phyloP scores from a whole-genome alignment of 2,888 invertebrate genomes.

The Athalia rosae region DNA sequence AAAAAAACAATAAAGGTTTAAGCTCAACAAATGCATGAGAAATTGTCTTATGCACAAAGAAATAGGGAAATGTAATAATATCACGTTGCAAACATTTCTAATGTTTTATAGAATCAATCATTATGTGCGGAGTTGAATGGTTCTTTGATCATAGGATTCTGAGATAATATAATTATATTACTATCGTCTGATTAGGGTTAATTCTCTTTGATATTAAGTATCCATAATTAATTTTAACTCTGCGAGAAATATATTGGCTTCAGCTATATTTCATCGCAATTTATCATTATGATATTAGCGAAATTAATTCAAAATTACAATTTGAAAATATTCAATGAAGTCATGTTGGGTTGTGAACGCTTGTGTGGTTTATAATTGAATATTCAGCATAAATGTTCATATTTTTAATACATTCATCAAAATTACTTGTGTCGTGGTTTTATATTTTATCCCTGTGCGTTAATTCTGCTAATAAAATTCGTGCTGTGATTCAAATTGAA shows the following conservation, averaged over 20 bases:
- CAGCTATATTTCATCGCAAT: constrained; percentile 30
- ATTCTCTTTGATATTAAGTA: constrained; percentile 44
- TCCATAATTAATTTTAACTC: constrained; percentile 36
- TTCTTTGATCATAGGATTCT: constrained; percentile 26
- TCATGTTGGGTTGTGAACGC: constrained; percentile 40
- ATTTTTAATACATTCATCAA: constrained; percentile 41
- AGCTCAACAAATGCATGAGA: constrained; percentile 33
- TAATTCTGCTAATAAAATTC: constrained; percentile 39
- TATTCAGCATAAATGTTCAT: constrained; percentile 43
- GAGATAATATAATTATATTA: constrained; percentile 39
- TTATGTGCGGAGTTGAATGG: constrained; percentile 5
- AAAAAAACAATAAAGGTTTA: constrained; percentile 7
- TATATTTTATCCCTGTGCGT: constrained; percentile 27
- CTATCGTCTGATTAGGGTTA: constrained; percentile 41
- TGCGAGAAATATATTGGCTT: constrained; percentile 32
- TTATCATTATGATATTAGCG: constrained; percentile 39
- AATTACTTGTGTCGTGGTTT: constrained; percentile 17
- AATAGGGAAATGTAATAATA: constrained; percentile 21
- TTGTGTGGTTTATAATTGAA: constrained; percentile 37
- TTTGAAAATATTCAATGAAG: constrained; percentile 34
- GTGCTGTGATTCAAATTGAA: constrained; percentile 33
- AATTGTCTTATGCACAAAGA: constrained; percentile 26
- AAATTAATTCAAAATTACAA: constrained; percentile 28
- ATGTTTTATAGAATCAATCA: constrained; percentile 30
- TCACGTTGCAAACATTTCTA: constrained; percentile 6